Conservation (phyloP, 2,113 vertebrate species). For the Bucco capensis region DNA sequence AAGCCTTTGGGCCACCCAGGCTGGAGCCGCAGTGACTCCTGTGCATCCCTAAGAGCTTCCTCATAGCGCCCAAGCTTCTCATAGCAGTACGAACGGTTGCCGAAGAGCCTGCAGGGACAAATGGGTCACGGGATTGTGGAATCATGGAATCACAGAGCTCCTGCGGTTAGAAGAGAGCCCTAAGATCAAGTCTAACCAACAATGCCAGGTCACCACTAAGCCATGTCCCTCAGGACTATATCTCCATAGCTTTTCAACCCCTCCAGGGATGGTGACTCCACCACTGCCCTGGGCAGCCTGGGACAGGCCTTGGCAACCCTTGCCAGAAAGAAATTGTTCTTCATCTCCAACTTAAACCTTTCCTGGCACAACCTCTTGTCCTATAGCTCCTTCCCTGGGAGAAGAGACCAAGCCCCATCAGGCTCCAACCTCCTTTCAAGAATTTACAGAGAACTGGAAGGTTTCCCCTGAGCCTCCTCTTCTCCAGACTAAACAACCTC, state of each 20-base stretch:
- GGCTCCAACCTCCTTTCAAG: too few relatives aligned
- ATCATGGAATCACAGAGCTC: neutral
- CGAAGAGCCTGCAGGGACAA: slow-evolving; percentile 76
- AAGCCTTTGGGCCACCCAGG: slow-evolving; percentile 83
- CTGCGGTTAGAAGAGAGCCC: neutral
- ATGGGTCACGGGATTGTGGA: neutral
- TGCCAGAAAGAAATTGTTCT: too few relatives aligned
- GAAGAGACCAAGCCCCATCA: too few relatives aligned
- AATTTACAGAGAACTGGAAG: too few relatives aligned
- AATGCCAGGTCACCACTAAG: neutral
- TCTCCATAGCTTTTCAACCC: neutral
- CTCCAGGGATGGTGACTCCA: neutral
- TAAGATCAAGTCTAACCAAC: neutral
- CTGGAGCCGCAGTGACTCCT: slow-evolving; percentile 69
- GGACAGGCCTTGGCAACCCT: too few relatives aligned
- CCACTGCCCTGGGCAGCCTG: too few relatives aligned
- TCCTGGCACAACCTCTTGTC: too few relatives aligned
- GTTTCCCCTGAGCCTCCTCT: too few relatives aligned
- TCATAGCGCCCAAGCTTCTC: slow-evolving; percentile 75
- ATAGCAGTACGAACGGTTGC: slow-evolving; percentile 86
- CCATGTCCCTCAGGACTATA: neutral
- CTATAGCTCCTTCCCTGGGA: too few relatives aligned
- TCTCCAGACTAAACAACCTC: too few relatives aligned
- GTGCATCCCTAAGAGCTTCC: slow-evolving; percentile 78
- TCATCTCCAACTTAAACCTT: too few relatives aligned